A percentile compares a stretch with the other conserved stretches of the same genome.
Evolutionary conservation across 37 sponge, comb jelly and placozoan genomes (phyloP).

Genomic region (Aplysina aerophoba): DNA sequence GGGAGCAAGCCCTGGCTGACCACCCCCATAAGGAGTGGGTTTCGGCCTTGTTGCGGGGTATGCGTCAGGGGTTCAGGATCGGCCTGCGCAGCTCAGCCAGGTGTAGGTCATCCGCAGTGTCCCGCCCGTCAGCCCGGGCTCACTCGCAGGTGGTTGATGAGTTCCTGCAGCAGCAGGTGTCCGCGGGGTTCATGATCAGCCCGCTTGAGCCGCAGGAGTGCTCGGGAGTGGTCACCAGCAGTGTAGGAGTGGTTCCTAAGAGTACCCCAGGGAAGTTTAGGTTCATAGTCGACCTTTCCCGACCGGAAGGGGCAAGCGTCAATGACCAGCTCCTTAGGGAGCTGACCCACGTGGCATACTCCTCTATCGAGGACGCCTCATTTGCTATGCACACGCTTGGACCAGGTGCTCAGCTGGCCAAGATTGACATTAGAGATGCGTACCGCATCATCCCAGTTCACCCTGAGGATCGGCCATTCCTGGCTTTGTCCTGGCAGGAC

Average conservation of each 20-base stretch:
- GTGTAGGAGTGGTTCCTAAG: conserved; percentile 40
- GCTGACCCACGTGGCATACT: conserved; percentile 24
- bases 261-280: conserved; percentile 9
- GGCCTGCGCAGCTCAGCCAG: neutral
- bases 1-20: neutral
- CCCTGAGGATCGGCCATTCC: conserved; percentile 20
- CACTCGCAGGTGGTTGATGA: conserved; percentile 29
- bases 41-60: neutral
- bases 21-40: conserved; percentile 15
- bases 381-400: neutral
- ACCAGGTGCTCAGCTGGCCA: neutral
- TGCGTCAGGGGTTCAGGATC: conserved; percentile 15
- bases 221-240: conserved; percentile 1
- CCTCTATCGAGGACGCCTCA: conserved; percentile 11
- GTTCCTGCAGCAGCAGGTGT: conserved; percentile 7
- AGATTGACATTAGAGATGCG: conserved; percentile 22
- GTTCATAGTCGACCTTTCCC: conserved; percentile 18
- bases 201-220: conserved; percentile 4
- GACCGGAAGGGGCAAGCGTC: neutral
- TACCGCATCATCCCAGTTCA: conserved; percentile 7
- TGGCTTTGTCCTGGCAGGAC: conserved; percentile 16
- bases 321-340: conserved; percentile 17
- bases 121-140: conserved; percentile 23
- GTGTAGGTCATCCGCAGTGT: neutral
- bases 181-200: conserved; percentile 36